A percentile compares a stretch with the other conserved stretches of the same genome.
phyloP scores from a whole-genome alignment of 1,140 invertebrate species.

The Nebria ingens region DNA sequence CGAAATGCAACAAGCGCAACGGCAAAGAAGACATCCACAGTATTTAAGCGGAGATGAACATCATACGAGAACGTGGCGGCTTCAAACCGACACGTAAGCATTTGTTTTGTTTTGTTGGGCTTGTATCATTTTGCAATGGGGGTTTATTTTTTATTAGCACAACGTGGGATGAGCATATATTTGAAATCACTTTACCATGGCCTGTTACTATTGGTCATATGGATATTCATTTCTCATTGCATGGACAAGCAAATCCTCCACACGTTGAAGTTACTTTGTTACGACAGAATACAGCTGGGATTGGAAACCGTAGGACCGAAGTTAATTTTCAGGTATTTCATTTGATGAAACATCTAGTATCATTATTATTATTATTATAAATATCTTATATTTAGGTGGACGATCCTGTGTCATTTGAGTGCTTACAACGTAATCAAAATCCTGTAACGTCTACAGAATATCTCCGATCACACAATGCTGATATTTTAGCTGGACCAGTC shows the following conservation, averaged over 20 bases:
- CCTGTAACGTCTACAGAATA: slow-evolving; percentile 71
- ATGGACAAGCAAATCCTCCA: slow-evolving; percentile 48
- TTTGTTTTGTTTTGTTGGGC: slow-evolving; percentile 23
- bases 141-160: slow-evolving; percentile 25
- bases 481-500: slow-evolving; percentile 81
- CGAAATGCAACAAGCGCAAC: slow-evolving; percentile 66
- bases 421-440: slow-evolving; percentile 51
- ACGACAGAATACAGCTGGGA: slow-evolving; percentile 67
- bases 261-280: slow-evolving; percentile 72
- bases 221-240: slow-evolving; percentile 75
- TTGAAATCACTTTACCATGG: slow-evolving; percentile 76
- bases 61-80: slow-evolving; percentile 71
- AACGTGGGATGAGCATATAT: slow-evolving; percentile 85
- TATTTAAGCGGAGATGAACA: slow-evolving; percentile 68
- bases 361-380: no score
- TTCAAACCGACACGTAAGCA: slow-evolving; percentile 61
- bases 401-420: slow-evolving; percentile 29
- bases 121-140: no score
- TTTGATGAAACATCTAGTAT: not conserved
- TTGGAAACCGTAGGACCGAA: slow-evolving; percentile 43
- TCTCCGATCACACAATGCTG: slow-evolving; percentile 73
- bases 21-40: slow-evolving; percentile 72
- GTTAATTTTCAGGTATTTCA: slow-evolving; percentile 14
- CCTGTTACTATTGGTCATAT: slow-evolving; percentile 70
- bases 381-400: slow-evolving; percentile 25